phyloP scores from a whole-genome alignment of 2,797 vertebrate genomes.

The Lindbergichthys nudifrons region DNA sequence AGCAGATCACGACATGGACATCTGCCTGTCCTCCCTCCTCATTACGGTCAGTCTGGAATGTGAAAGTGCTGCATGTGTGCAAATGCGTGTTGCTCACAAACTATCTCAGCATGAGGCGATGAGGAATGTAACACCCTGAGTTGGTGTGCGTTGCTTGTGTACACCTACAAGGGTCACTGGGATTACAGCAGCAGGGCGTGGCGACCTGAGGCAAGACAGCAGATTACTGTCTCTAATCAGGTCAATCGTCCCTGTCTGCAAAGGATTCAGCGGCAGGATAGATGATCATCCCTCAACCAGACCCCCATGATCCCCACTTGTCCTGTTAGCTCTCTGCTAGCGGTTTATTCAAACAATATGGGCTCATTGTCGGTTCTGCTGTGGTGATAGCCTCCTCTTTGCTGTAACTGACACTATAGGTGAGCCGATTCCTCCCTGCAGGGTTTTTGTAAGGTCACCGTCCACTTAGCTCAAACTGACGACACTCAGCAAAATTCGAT shows the following conservation, averaged over 20 bases:
- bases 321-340: conserved; percentile 15
- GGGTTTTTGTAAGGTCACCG: conserved; percentile 72
- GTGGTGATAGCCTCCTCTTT: conserved; percentile 37
- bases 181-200: conserved; percentile 74
- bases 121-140: conserved; percentile 56
- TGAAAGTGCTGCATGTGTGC: conserved; percentile 33
- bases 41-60: conserved; percentile 56
- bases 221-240: conserved; percentile 84
- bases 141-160: conserved; percentile 15
- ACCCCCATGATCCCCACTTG: conserved; percentile 20
- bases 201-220: conserved; percentile 61
- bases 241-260: conserved; percentile 73
- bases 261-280: conserved; percentile 50
- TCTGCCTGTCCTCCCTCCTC: conserved; percentile 49
- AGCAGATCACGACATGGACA: conserved; percentile 38
- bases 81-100: conserved; percentile 44
- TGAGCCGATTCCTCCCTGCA: conserved; percentile 36
- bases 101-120: conserved; percentile 33
- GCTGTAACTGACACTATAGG: conserved; percentile 45
- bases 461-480: conserved; percentile 56
- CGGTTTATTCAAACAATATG: conserved; percentile 31
- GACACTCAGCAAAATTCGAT: conserved; percentile 65
- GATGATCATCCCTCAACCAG: conserved; percentile 52
- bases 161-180: conserved; percentile 69
- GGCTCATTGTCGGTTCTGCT: conserved; percentile 42